Evolutionary conservation across 2,797 vertebrate species (phyloP).

Genomic region (Meriones psammophilus): DNA sequence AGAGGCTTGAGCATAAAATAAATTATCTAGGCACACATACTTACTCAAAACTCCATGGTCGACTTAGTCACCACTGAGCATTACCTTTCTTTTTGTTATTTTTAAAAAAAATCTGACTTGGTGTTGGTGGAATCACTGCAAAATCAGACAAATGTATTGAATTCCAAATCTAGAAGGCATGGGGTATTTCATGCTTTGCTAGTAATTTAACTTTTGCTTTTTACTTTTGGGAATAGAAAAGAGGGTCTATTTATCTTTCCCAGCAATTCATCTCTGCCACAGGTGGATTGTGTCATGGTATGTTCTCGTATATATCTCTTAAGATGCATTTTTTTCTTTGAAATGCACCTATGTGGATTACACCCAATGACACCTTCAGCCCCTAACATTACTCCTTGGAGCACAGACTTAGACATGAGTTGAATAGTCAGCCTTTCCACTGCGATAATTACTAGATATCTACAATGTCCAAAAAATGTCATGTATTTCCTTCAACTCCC

Average conservation of each 20-base stretch:
- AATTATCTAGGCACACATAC: not conserved
- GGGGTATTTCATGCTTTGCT: not conserved
- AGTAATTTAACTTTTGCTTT: constrained; percentile 8
- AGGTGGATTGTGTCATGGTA: not conserved
- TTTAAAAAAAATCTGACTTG: not conserved
- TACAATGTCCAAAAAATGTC: not conserved
- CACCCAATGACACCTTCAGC: not conserved
- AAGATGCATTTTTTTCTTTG: not conserved
- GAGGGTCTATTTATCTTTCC: not conserved
- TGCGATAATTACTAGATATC: not conserved
- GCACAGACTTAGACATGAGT: not conserved
- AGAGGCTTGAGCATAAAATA: not conserved
- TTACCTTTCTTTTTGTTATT: not conserved
- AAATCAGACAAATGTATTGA: not conserved
- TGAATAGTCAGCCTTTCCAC: not conserved
- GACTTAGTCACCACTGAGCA: not conserved
- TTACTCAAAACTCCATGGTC: not conserved
- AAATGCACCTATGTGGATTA: not conserved
- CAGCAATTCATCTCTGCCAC: not conserved
- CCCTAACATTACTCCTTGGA: not conserved
- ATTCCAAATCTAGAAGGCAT: constrained; percentile 7
- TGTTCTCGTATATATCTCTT: not conserved
- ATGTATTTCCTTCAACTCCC: not conserved
- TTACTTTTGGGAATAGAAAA: not conserved
- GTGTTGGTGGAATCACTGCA: not conserved